These are phyloP conservation scores for Brachyhypopomus gauderio DNA, from an alignment of 2,113 vertebrate species.

Conservation along the genomic window DNA sequence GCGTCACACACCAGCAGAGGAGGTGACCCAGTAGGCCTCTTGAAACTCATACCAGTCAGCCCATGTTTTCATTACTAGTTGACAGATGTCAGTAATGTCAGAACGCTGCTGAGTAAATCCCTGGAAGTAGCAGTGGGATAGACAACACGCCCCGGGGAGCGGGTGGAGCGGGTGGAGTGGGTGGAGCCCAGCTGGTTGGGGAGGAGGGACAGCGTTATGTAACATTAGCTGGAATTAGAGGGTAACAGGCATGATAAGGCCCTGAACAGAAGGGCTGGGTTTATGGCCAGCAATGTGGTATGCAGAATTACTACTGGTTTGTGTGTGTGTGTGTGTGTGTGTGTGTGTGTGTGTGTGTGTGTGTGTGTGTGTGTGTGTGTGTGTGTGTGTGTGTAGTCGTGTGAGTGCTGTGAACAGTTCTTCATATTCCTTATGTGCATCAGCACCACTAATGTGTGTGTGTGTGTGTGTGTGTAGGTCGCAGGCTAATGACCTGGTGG, in stretches of 20 bases:
- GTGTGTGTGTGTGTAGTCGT: not conserved
- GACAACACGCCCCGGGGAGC: too few relatives aligned
- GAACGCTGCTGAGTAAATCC: not conserved
- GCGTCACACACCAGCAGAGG: not conserved
- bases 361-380: not conserved
- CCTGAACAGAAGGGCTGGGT: not conserved
- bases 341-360: not conserved
- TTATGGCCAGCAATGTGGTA: not conserved
- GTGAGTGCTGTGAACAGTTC: not conserved
- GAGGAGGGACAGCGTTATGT: not conserved
- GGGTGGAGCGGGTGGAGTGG: too few relatives aligned
- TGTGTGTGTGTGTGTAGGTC: slow-evolving; percentile 67
- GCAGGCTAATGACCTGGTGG: slow-evolving; percentile 78
- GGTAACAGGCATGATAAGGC: not conserved
- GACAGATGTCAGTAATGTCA: not conserved
- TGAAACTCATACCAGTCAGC: not conserved
- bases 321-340: slow-evolving; percentile 16
- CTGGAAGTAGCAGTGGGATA: not conserved
- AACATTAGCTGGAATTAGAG: not conserved
- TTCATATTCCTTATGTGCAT: too few relatives aligned
- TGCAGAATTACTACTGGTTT: not conserved
- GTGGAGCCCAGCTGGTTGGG: not conserved
- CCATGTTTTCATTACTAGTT: not conserved
- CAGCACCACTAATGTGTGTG: not conserved
- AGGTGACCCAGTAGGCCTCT: not conserved